Evolutionary conservation across 37 sponge, comb jelly and placozoan species (phyloP).

Genomic region (Agelas oroides): DNA sequence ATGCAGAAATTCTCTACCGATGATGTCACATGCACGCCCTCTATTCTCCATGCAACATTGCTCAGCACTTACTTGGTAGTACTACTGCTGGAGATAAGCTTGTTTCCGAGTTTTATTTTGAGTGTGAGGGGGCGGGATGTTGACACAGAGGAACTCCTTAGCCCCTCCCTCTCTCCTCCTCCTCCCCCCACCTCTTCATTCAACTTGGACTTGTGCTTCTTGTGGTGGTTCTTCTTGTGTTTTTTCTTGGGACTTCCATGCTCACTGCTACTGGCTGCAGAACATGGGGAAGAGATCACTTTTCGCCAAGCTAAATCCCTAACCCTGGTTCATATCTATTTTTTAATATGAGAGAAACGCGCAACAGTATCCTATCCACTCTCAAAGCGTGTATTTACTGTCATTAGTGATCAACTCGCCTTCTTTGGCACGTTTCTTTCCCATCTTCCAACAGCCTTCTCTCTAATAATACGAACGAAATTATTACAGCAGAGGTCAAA

Average conservation of each 20-base stretch:
- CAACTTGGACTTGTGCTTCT: conserved; percentile 28
- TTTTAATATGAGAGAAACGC: too few species aligned
- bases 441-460: neutral
- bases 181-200: conserved; percentile 5
- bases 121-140: conserved; percentile 60
- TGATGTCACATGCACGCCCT: too few species aligned
- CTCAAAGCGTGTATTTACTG: too few species aligned
- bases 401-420: neutral
- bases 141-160: neutral
- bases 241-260: conserved; percentile 35
- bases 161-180: neutral
- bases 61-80: too few species aligned
- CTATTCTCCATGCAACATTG: too few species aligned
- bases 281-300: too few species aligned
- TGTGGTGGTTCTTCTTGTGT: conserved; percentile 51
- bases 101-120: conserved; percentile 64
- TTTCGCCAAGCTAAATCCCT: too few species aligned
- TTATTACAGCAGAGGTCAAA: too few species aligned
- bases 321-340: too few species aligned
- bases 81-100: conserved; percentile 33
- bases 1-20: too few species aligned
- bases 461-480: too few species aligned
- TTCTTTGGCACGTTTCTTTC: neutral
- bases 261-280: neutral
- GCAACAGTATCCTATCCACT: too few species aligned